These are phyloP conservation scores for Scaptomyza parva DNA, from an alignment of 2,888 invertebrate species.

Conservation along the genomic window DNA sequence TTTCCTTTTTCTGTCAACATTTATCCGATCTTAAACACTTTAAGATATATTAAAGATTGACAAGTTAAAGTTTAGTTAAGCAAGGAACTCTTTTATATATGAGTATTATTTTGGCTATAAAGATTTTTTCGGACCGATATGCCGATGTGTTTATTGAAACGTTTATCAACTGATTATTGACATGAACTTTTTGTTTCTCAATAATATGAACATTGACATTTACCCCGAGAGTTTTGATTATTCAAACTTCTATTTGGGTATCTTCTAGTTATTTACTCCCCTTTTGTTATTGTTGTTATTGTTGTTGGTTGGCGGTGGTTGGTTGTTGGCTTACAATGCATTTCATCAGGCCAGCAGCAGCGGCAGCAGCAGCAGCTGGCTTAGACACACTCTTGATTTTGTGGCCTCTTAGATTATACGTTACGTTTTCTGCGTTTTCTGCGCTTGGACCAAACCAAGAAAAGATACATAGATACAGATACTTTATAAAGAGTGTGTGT, in stretches of 20 bases:
- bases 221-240: too few relatives aligned
- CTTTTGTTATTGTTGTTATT: conserved; percentile 23
- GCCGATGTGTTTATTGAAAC: too few relatives aligned
- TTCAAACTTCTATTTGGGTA: not conserved
- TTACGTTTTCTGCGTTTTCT: conserved; percentile 75
- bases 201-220: too few relatives aligned
- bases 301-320: conserved; percentile 8
- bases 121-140: too few relatives aligned
- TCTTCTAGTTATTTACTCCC: not conserved
- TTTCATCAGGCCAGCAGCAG: conserved; percentile 59
- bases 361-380: conserved; percentile 60
- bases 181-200: too few relatives aligned
- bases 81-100: too few relatives aligned
- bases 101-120: too few relatives aligned
- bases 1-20: too few relatives aligned
- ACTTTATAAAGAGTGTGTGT: conserved; percentile 28
- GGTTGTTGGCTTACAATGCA: conserved; percentile 65
- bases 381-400: conserved; percentile 76
- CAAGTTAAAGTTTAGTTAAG: too few relatives aligned
- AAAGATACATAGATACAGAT: conserved; percentile 66
- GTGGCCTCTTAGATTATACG: conserved; percentile 75
- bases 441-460: conserved; percentile 64
- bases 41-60: too few relatives aligned
- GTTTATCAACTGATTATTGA: too few relatives aligned
- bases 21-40: too few relatives aligned